A percentile compares a stretch with the other conserved stretches of the same genome.
phyloP scores from a whole-genome alignment of 2,797 vertebrate species.

The Pempheris klunzingeri region DNA sequence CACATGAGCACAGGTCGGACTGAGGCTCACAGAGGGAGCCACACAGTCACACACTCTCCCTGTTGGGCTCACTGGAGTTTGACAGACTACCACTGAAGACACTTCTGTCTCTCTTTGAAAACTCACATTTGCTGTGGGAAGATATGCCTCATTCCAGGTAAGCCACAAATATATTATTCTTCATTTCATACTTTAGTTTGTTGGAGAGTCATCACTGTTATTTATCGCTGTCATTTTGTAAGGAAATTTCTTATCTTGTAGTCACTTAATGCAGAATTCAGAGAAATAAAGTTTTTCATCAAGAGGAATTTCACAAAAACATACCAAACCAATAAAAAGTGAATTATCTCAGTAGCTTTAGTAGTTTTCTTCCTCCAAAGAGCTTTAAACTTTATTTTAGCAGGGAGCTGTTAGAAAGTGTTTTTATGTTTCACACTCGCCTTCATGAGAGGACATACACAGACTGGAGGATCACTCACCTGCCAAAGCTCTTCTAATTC shows the following conservation, averaged over 20 bases:
- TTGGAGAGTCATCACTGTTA: neutral
- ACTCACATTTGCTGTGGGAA: constrained; percentile 7
- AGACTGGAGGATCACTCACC: constrained; percentile 52
- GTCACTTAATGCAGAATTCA: neutral
- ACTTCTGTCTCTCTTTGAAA: constrained; percentile 3
- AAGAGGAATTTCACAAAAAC: neutral
- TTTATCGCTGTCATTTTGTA: neutral
- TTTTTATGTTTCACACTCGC: constrained; percentile 27
- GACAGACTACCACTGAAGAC: constrained; percentile 26
- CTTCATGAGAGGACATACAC: constrained; percentile 24
- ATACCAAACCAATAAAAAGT: constrained; percentile 13
- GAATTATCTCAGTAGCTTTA: neutral
- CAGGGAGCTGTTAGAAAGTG: constrained; percentile 37
- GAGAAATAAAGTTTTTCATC: neutral
- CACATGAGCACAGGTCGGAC: constrained; percentile 52
- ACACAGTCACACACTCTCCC: constrained; percentile 9
- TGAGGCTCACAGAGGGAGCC: constrained; percentile 43
- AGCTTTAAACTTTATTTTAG: neutral
- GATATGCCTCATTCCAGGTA: constrained; percentile 68
- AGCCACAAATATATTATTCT: neutral
- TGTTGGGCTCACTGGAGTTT: constrained; percentile 18
- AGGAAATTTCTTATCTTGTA: neutral
- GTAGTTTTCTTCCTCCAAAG: neutral
- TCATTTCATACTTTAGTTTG: neutral
- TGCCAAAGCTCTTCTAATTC: constrained; percentile 75